Base-by-base conservation (phyloP, 1,140 invertebrate genomes). In the Centruroides sculpturatus region DNA sequence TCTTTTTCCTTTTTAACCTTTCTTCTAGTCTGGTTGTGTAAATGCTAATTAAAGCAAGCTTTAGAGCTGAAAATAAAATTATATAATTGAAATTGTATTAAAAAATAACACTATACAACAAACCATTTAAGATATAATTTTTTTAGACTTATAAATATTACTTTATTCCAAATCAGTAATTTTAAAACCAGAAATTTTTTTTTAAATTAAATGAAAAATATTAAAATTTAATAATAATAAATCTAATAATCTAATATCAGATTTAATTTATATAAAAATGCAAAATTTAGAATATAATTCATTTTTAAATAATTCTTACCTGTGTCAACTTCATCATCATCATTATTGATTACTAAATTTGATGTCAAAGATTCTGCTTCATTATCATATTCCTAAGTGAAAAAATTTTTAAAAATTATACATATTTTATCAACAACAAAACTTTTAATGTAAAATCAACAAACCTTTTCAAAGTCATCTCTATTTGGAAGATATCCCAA, bases 401-500 rank as follows among this genome's bases (percentile, higher is more conserved):
- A 60, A 3, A 57, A 48, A 55, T 53, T 34, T 23, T 23, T 23
- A 2, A 23, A 23, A 23, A 23, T 41, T 41, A 41, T 41, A 6
- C 8, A 41, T 6, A 41, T 6, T 41, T 41, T 41, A 41, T 2
- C 8, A 6, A 6, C 8, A 41, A 6, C 41, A 41, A n/a, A 55
- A 56, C 34, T n/a, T 13, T 4, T 55, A 23, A 55, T 57, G 34
- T 34, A 34, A 75, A 67, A 69, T 68, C 68, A 49, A 61, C 60
- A 60, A 49, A 86, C 87, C 72, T 87, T 83, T 80, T 96, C 92
- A 80, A 93, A 96, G 73, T 95, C 92, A 80, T 96, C 92, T 71
- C 92, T 80, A 71, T 90, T 85, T 13, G 90, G 86, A 86, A 94
- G 93, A 68, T 94, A 97, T 11, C 90, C 89, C 13, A 94, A 75